Conservation (phyloP, 2,888 invertebrate genomes). For the Chloromyia formosa region DNA sequence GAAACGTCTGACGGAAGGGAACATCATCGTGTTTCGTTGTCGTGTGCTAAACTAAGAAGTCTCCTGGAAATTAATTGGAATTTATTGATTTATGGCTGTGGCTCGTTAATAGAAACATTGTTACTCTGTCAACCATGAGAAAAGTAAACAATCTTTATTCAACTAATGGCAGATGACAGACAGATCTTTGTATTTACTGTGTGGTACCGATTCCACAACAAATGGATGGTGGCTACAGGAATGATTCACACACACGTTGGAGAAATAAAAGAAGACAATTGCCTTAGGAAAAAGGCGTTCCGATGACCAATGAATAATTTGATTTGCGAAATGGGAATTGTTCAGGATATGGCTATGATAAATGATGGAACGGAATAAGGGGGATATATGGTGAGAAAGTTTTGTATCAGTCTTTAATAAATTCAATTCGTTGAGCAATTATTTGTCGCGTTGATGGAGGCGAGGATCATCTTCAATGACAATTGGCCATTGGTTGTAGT, state of each 20-base stretch:
- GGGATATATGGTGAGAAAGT: too few species aligned
- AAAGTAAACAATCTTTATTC: conserved; percentile 48
- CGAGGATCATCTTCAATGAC: too few species aligned
- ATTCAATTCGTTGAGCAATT: too few species aligned
- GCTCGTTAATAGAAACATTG: conserved; percentile 48
- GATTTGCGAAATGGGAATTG: not conserved
- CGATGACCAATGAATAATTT: conserved; percentile 1
- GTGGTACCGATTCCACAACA: conserved; percentile 20
- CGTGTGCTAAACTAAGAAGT: not conserved
- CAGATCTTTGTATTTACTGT: not conserved
- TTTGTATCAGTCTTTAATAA: too few species aligned
- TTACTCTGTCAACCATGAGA: conserved; percentile 48
- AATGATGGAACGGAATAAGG: too few species aligned
- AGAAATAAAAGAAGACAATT: not conserved
- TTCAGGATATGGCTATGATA: not conserved
- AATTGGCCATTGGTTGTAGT: too few species aligned
- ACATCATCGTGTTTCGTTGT: not conserved
- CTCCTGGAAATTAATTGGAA: conserved; percentile 46
- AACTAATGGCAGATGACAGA: conserved; percentile 13
- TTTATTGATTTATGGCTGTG: conserved; percentile 49
- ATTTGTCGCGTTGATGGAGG: too few species aligned
- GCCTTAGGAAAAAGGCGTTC: not conserved
- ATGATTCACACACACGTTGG: not conserved
- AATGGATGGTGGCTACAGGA: conserved; percentile 9
- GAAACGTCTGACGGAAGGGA: not conserved